Evolutionary conservation across 92 coral and sea anemone species (phyloP).

Genomic region (Zoanthus gigantus): DNA sequence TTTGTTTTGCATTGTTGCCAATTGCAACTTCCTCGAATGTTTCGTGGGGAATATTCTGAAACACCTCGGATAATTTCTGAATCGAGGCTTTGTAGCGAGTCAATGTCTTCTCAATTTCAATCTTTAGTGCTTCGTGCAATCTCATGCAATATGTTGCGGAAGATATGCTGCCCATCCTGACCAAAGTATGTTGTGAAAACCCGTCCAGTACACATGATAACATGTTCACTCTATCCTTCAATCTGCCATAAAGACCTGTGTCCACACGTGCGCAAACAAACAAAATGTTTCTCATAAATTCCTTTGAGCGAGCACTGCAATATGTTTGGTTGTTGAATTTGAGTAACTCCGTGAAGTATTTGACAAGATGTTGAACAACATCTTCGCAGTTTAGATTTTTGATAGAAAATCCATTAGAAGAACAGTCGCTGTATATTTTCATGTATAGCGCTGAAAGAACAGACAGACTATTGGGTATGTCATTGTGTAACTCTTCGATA

Average conservation of each 20-base stretch:
- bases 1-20: conserved; percentile 49
- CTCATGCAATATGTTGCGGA: conserved; percentile 69
- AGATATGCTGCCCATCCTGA: conserved; percentile 75
- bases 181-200: conserved; percentile 74
- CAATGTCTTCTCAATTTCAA: conserved; percentile 71
- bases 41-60: conserved; percentile 64
- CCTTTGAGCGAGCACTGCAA: conserved; percentile 85
- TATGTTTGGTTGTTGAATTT: conserved; percentile 86
- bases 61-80: conserved; percentile 67
- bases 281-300: conserved; percentile 71
- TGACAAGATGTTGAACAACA: conserved; percentile 72
- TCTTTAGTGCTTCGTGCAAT: conserved; percentile 79
- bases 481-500: conserved; percentile 77
- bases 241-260: conserved; percentile 59
- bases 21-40: conserved; percentile 54
- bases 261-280: conserved; percentile 70
- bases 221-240: conserved; percentile 61
- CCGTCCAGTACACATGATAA: conserved; percentile 70
- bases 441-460: conserved; percentile 76
- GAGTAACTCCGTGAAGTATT: conserved; percentile 77
- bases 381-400: conserved; percentile 69
- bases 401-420: conserved; percentile 69
- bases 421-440: conserved; percentile 73
- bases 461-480: conserved; percentile 84
- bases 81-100: conserved; percentile 73